Evolutionary conservation across 2,888 invertebrate genomes (phyloP), one percentile per base, ranked within the genome.

Genomic region (Mallateleia sp.): DNA sequence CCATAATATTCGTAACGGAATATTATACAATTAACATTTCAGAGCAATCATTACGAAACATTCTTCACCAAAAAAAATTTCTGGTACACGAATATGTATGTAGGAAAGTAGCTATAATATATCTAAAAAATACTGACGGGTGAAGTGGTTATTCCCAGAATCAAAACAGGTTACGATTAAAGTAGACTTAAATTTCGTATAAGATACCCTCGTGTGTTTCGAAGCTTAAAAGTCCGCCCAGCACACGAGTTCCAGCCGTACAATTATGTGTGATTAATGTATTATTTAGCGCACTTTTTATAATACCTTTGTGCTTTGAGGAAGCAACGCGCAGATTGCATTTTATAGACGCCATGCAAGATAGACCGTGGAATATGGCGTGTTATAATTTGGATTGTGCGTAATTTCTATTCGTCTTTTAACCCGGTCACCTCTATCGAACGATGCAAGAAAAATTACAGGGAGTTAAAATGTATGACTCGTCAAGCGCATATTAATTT

Each of bases 341-440:
- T 60, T 67, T 56, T 34, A 74, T 66, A 45, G 38, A 66, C 66
- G 81, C 78, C 56, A 74, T 62, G 79, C 28, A 82, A 88, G 75
- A 85, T 78, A 74, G 81, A 88, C 74, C 81, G 88, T 82, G 85
- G 74, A 85, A 78, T 85, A 82, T 79, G 64, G 82, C 78, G 54
- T 75, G 75, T 75, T 75, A 74, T 75, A 75, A 80, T 85, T 88
- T 58, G 38, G 52, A 81, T 78, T 72, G 69, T 45, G 66, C 81
- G 45, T 72, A 56, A 78, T 77, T 85, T 78, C 52, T 69, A 72
- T 83, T 67, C 75, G 45, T 58, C 74, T 56, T 42, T n/a, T 88
- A 80, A 83, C 88, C 85, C 74, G 62, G 78, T 88, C 79, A 88
- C 85, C 88, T 85, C 82, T 83, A 88, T 88, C 38, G 60, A 79